Percentiles rank a stretch among this genome's conserved stretches.
phyloP scores from a whole-genome alignment of 2,113 vertebrate genomes.

The Dasyurus viverrinus region DNA sequence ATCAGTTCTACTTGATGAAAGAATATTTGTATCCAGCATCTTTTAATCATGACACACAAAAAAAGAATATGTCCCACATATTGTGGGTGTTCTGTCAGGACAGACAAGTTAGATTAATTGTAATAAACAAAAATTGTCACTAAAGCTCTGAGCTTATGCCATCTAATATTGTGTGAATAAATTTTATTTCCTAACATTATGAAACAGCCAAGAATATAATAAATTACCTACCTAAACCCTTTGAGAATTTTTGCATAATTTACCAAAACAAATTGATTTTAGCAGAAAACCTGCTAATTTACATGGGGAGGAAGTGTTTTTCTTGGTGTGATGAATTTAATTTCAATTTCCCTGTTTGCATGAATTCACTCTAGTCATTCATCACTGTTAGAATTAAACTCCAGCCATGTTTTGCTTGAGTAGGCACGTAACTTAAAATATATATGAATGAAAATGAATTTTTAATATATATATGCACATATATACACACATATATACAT shows the following conservation, averaged over 20 bases:
- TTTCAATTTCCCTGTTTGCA: conserved; percentile 85
- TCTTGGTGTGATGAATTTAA: conserved; percentile 86
- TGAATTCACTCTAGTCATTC: conserved; percentile 85
- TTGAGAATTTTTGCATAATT: conserved; percentile 88
- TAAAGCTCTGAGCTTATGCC: conserved; percentile 81
- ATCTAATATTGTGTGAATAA: conserved; percentile 84
- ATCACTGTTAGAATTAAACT: conserved; percentile 85
- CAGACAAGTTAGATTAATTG: conserved; percentile 81
- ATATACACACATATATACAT: background rate
- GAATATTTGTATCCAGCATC: conserved; percentile 41
- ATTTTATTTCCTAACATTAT: conserved; percentile 85
- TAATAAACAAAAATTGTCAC: conserved; percentile 84
- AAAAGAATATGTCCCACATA: conserved; percentile 61
- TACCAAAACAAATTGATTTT: conserved; percentile 89
- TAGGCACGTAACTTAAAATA: conserved; percentile 74
- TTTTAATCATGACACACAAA: conserved; percentile 58
- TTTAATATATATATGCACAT: conserved; percentile 35
- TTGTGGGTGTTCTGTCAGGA: conserved; percentile 75
- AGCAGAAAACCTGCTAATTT: conserved; percentile 85
- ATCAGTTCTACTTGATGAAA: conserved; percentile 48
- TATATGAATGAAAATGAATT: conserved; percentile 81
- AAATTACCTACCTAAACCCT: conserved; percentile 86
- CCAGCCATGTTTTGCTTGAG: conserved; percentile 79
- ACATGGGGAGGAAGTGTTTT: conserved; percentile 83
- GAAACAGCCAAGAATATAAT: conserved; percentile 84